Base-by-base conservation (phyloP, 2,888 invertebrate species). In the Metacarcinus magister region DNA sequence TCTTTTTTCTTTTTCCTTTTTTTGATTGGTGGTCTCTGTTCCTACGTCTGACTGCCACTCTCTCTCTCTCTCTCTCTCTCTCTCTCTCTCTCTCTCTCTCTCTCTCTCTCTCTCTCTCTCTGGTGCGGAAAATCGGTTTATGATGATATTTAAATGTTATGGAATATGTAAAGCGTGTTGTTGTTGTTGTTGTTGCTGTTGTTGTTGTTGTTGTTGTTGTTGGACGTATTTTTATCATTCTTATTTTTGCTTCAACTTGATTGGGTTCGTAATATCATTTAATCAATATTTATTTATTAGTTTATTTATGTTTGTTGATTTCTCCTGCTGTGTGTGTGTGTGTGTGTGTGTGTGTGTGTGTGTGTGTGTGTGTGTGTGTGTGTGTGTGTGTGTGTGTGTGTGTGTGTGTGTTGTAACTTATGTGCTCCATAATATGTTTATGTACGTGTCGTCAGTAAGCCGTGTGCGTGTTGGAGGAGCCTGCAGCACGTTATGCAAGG, bases 41-140 rank as follows among this genome's bases (percentile, higher is more conserved):
- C 23, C n/a, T 67, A 3, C 8, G 67, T 67, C 67, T n/a, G n/a
- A 7, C n/a, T n/a, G n/a, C 5, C 43, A 5, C 44, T 67, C 60
- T n/a, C 67, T 67, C 67, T 67, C 67, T 67, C 67, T 67, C 67
- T 67, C 67, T 67, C 67, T 67, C 67, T 67, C 67, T 67, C 67
- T 67, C 67, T 67, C 67, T 67, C 67, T 67, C 67, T 67, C 67
- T 67, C 67, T 67, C 67, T 67, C 67, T 67, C 67, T 67, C 67
- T 67, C n/a, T 67, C 67, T 67, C 67, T 67, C 67, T 67, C 67
- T 67, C 67, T 67, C 67, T 67, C 67, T 67, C 67, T 67, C 23
- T n/a, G n/a, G 67, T 67, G 67, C 67, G 23, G 67, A n/a, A 67
- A 67, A 67, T 67, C 23, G 19, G 23, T 67, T 67, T 67, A 60